Conservation (phyloP, 2,113 vertebrate species). For the Mesembrinibis cayennensis region DNA sequence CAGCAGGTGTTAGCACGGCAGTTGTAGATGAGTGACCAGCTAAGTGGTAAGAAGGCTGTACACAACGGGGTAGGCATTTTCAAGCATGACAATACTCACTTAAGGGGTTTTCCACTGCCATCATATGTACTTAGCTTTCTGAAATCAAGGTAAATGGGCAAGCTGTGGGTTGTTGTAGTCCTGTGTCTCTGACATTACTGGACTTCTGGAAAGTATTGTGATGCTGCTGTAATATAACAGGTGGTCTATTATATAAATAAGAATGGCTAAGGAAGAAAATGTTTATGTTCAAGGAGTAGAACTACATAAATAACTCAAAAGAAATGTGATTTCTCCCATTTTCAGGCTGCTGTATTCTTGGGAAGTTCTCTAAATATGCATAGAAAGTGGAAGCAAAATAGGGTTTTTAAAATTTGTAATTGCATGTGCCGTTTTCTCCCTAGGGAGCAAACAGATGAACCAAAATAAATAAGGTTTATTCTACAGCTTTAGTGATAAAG, state of each 20-base stretch:
- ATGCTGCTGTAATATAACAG: neutral
- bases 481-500: conserved; percentile 18
- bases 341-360: neutral
- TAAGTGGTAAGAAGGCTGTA: neutral
- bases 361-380: neutral
- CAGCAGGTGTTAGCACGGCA: neutral
- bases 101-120: neutral
- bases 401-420: neutral
- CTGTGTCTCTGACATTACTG: neutral
- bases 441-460: conserved; percentile 18
- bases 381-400: neutral
- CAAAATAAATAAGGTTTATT: conserved; percentile 40
- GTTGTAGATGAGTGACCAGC: neutral
- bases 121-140: neutral
- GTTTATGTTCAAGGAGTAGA: neutral
- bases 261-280: neutral
- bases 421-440: neutral
- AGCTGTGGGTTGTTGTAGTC: neutral
- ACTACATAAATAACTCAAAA: conserved; percentile 9
- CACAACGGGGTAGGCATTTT: neutral
- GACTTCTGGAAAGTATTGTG: neutral
- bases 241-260: neutral
- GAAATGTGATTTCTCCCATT: neutral
- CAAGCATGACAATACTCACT: neutral
- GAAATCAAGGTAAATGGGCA: neutral